Evolutionary conservation across 2,113 vertebrate species (phyloP), one percentile per base, ranked within the genome.

Genomic region (Hemicordylus capensis): DNA sequence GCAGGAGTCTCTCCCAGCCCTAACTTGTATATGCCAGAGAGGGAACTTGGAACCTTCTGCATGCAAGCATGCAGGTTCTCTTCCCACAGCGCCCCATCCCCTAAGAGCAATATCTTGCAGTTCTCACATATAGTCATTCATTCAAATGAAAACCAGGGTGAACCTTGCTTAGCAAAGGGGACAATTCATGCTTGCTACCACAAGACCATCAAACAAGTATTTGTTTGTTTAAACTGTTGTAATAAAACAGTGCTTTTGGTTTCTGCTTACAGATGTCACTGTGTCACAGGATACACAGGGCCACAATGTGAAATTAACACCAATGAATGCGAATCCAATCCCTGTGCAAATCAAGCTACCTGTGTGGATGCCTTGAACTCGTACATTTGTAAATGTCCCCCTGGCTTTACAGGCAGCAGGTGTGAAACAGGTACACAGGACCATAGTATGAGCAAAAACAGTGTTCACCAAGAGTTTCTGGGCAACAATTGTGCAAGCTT

Each of bases 381-480:
- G 4, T 99, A 96, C 92, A 92, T 94, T 90, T 99, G 99, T 96
- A 97, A 98, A 96, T 99, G 98, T 96, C 97, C 89, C 74, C 99
- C 99, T 92, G 98, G 98, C 96, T 99, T 99, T 97, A 99, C 98
- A 94, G 99, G 99, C 97, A 98, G 95, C 96, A 98, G 97, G 96
- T 99, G 99, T 99, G 99, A 99, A 98, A 99, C 98, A 99, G 99
- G 99, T 99, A 99, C 96, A 96, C 96, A 96, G 86, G 85, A 95
- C 61, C 26, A 83, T 51, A 91, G 72, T 84, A n/a, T 89, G 74
- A 87, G 44, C 89, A 88, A 85, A 94, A 86, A 22, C 48, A 79
- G 82, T 80, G 48, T 46, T 91, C 86, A 46, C 14, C 51, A n/a
- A 88, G n/a, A 84, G 51, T 66, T 51, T 91, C 31, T 86, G 66